Evolutionary conservation across 2,113 vertebrate genomes (phyloP), one percentile per base, ranked within the genome.

Genomic region (Pomatostomus ruficeps): DNA sequence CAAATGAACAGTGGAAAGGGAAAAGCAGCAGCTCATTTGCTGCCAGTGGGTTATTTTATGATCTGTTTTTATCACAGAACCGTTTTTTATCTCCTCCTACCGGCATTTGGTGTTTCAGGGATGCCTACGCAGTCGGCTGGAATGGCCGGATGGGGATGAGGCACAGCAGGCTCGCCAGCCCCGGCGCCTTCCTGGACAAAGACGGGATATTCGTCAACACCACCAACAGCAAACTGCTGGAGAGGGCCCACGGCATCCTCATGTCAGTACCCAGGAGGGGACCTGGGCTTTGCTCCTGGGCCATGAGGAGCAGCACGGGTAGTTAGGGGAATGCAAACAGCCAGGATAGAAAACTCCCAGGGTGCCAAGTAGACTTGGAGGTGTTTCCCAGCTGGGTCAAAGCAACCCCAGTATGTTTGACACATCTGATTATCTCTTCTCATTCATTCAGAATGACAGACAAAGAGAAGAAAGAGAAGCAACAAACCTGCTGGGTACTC

Each of bases 211-310:
- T 99, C 13, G 90, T 99, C 91, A 99, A 98, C 92, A 88, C 98
- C 0, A 98, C 98, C 89, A 99, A 98, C 98, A 99, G 98, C 98
- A 99, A 99, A 92, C 98, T 99, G 48, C 98, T 99, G 89, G 99
- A 99, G 96, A 98, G 99, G 89, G 99, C 99, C 24, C 99, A 99
- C 29, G 99, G 99, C 96, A 99, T 99, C 97, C 99, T 99, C 93
- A 99, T 99, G 99, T 99, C 92, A 99, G 99, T 98, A 85, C 62
- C 46, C n/a, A 88, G 20, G 52, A 55, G 49, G 58, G n/a, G 35
- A 10, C 29, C 63, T 78, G 40, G 28, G 46, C 42, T 87, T 82
- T 33, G 1, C 43, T 78, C n/a, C 49, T 42, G 33, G 16, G 40
- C 33, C 8, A 2, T 9, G 20, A 28, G n/a, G 35, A 65, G 55